Conservation (phyloP, 2,888 invertebrate genomes). For the Peribatodes rhomboidaria region DNA sequence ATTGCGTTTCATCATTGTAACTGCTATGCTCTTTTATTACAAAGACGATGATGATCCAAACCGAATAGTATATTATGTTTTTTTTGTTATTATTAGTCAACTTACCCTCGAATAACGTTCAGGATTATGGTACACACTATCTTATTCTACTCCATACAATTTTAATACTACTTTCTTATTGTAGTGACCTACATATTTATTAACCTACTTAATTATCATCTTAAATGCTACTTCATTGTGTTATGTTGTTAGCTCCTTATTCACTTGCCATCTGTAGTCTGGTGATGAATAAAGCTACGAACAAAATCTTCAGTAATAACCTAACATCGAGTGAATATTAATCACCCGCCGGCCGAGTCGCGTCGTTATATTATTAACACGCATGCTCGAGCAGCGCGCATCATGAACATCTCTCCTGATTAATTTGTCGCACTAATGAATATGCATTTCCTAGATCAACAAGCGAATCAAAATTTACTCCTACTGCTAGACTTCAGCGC, state of each 20-base stretch:
- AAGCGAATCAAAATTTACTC: constrained; percentile 35
- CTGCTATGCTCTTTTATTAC: background rate
- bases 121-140: too few relatives aligned
- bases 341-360: background rate
- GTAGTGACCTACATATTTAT: too few relatives aligned
- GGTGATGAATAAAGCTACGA: background rate
- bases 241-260: background rate
- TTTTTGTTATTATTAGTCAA: too few relatives aligned
- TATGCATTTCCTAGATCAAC: constrained; percentile 44
- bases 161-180: too few relatives aligned
- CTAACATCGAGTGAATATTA: constrained; percentile 20
- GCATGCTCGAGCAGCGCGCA: constrained; percentile 16
- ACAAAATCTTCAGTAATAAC: constrained; percentile 2
- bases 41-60: too few relatives aligned
- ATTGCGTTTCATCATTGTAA: too few relatives aligned
- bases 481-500: constrained; percentile 26
- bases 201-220: too few relatives aligned
- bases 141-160: too few relatives aligned
- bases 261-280: background rate
- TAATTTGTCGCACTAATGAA: constrained; percentile 47
- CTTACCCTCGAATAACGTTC: too few relatives aligned
- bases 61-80: too few relatives aligned
- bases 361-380: constrained; percentile 6
- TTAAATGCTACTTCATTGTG: too few relatives aligned
- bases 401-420: constrained; percentile 42